These are phyloP conservation scores for Pheucticus melanocephalus DNA, from an alignment of 2,113 vertebrate species.

Conservation along the genomic window DNA sequence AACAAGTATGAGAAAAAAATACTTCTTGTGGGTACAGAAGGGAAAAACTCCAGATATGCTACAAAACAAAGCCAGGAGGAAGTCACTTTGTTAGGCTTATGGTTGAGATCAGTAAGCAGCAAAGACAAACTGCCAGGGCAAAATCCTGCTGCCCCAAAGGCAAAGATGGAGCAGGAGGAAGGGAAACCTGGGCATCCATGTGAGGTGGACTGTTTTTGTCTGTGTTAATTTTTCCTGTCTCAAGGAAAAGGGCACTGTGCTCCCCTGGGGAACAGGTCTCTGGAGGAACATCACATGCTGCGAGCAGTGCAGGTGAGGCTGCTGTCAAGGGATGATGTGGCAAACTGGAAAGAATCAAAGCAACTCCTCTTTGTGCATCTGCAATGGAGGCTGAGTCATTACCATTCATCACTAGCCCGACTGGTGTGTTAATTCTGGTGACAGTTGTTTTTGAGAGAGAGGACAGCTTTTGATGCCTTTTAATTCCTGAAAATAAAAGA, in stretches of 20 bases:
- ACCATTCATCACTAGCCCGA: not conserved
- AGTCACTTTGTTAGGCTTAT: not conserved
- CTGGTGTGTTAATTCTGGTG: conserved; percentile 41
- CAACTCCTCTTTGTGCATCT: conserved; percentile 12
- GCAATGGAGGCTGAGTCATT: conserved; percentile 19
- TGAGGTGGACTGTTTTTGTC: not conserved
- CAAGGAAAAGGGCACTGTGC: rapidly evolving
- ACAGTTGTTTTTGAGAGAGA: conserved; percentile 39
- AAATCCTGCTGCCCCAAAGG: not conserved
- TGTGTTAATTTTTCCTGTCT: not conserved
- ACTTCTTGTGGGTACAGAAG: not conserved
- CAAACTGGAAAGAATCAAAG: not conserved
- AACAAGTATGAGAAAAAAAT: not conserved
- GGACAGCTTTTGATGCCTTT: conserved; percentile 50
- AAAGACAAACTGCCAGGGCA: not conserved
- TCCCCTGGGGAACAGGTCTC: not conserved
- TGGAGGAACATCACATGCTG: not conserved
- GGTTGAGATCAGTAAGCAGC: not conserved
- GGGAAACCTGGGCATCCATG: rapidly evolving
- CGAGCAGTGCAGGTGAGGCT: not conserved
- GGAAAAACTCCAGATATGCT: not conserved
- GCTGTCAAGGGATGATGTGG: not conserved
- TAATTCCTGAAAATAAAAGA: conserved; percentile 39
- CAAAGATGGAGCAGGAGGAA: not conserved
- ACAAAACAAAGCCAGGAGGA: not conserved